Base-by-base conservation (phyloP, 2,888 invertebrate genomes). In the Apodemia zela region DNA sequence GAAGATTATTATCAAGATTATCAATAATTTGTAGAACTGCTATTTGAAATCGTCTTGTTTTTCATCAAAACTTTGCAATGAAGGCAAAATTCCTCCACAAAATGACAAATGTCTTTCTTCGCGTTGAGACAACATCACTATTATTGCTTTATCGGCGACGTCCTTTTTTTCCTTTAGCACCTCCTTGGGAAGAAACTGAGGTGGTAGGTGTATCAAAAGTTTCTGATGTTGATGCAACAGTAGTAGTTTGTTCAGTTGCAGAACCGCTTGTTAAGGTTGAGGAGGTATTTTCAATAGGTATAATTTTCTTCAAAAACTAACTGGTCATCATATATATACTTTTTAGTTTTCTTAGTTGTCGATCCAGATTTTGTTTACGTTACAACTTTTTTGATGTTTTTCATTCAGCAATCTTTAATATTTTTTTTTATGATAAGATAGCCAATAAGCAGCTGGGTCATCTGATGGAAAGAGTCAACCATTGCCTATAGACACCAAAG, bases 1-100 rank as follows among this genome's bases (percentile, higher is more conserved):
- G 65, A 61, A 63, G 66, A 68, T 68, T 66, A 63, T 65, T 65
- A 65, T 65, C 63, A 65, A 66, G 65, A 66, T 66, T 63, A 65
- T 68, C 66, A 63, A 66, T 66, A 63, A 66, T 64, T 66, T 65
- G 66, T 63, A 65, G 35, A 35, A 35, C 35, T 10, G 35, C 35
- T 35, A 35, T 35, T 35, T 35, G 35, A 1, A 63, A 66, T 62
- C 59, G 66, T 66, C 60, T 66, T 68, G 45, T 45, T 45, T 45
- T 47, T 47, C n/a, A 47, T n/a, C 15, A 47, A 47, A 47, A 47
- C 65, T 68, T 66, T 66, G 62, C 64, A 66, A 64, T 62, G 47
- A 64, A 62, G 60, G 64, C 62, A 63, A 67, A 63, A 65, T 62
- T 65, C 65, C 63, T 51, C 65, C 63, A 67, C 65, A 67, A 67